A percentile compares a stretch with the other conserved stretches of the same genome.
Conservation (phyloP, 2,113 vertebrate species). For the Polypterus senegalus region DNA sequence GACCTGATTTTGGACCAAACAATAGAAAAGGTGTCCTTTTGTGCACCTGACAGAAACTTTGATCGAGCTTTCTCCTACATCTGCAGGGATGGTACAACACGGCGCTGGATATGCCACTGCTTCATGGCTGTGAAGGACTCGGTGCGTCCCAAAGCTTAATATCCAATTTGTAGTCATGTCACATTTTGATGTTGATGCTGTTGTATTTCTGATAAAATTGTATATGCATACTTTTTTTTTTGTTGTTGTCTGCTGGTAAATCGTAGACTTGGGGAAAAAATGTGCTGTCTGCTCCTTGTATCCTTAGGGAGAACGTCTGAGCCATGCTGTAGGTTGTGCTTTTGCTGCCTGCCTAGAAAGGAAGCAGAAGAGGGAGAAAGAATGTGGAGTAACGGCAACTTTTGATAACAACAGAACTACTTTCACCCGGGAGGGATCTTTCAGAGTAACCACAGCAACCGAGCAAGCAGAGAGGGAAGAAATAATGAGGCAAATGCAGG, state of each 20-base stretch:
- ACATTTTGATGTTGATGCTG: too few relatives aligned
- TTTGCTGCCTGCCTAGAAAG: constrained; percentile 93
- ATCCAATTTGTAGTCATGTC: too few relatives aligned
- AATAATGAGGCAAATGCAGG: constrained; percentile 87
- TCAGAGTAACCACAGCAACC: constrained; percentile 89
- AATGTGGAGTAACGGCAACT: constrained; percentile 94
- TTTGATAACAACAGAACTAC: constrained; percentile 96
- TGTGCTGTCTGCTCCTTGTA: constrained; percentile 8
- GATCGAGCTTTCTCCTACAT: constrained; percentile 96
- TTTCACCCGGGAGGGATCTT: constrained; percentile 94
- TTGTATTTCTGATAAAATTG: too few relatives aligned
- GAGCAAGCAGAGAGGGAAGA: constrained; percentile 94
- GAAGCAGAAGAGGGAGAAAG: constrained; percentile 96
- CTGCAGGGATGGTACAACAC: constrained; percentile 93
- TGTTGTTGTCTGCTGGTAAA: too few relatives aligned
- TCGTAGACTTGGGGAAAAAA: too few relatives aligned
- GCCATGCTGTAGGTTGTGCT: constrained; percentile 92
- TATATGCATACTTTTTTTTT: too few relatives aligned
- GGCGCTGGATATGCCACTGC: constrained; percentile 97
- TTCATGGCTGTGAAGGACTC: constrained; percentile 98
- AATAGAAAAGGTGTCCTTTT: constrained; percentile 99
- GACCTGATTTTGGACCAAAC: constrained; percentile 98
- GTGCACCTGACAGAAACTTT: constrained; percentile 93
- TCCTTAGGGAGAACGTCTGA: constrained; percentile 83
- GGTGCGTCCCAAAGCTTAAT: constrained; percentile 43